phyloP scores from a whole-genome alignment of 2,113 vertebrate genomes.

The Catharus bicknelli region DNA sequence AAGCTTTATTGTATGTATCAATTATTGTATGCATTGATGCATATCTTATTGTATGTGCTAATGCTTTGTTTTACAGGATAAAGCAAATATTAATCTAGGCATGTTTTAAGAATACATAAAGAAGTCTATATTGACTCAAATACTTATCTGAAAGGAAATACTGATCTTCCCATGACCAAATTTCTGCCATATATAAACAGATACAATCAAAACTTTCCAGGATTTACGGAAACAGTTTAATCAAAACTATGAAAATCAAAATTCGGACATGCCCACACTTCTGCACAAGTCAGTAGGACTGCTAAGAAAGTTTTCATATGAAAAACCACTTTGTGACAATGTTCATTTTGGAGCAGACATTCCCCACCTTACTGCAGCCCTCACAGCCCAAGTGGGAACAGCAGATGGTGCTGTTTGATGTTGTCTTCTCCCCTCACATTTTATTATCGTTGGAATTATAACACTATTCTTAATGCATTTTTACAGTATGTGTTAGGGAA shows the following conservation, averaged over 20 bases:
- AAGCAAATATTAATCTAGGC: background rate
- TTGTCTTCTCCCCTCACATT: background rate
- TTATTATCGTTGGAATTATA: background rate
- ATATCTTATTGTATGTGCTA: background rate
- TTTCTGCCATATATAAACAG: background rate
- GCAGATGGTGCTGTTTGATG: slow-evolving; percentile 67
- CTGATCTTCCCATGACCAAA: background rate
- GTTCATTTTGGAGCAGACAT: background rate
- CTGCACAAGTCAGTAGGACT: background rate
- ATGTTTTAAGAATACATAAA: background rate
- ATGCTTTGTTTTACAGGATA: background rate
- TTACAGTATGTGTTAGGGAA: background rate
- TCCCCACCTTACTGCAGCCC: background rate
- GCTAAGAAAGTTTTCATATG: background rate
- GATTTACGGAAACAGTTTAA: background rate
- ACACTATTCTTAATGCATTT: accelerated
- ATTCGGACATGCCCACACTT: accelerated
- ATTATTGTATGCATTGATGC: background rate
- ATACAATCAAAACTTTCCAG: background rate
- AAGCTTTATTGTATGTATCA: background rate
- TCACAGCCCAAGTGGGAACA: background rate
- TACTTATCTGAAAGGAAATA: background rate
- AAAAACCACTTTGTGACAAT: background rate
- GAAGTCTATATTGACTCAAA: background rate
- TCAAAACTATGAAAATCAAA: background rate